Evolutionary conservation across 2,888 invertebrate species (phyloP), one percentile per base, ranked within the genome.

Genomic region (Rhingia campestris): DNA sequence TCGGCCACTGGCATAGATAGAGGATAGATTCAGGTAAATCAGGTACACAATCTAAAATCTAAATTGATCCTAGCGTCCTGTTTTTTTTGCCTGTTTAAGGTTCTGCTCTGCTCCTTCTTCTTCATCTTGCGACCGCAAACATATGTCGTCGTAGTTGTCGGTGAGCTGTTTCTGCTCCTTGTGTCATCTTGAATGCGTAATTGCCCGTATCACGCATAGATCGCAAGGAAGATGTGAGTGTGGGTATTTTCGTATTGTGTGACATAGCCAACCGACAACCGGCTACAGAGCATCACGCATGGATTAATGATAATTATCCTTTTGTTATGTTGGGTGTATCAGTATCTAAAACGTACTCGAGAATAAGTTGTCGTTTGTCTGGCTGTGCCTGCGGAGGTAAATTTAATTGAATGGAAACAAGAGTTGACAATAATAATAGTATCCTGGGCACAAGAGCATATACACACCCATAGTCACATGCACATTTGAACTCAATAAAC

Each of bases 271-370:
- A 53, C 41, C 47, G 59, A 51, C 37, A 43, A 54, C 33, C 39
- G 37, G 14, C 59, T 58, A 53, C 64, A 63, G 41, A 74, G 59
- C 70, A 80, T 84, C 80, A 84, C 74, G 84, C 84, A 84, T 84
- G 84, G 84, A 84, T 84, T 84, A 84, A 80, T 84, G 84, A 80
- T 80, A 75, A 84, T 84, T 84, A 84, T 84, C 84, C 84, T 84
- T 77, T 84, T 84, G 77, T 82, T 64, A 72, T 69, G 41, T 45
- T 43, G 49, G 43, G 51, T 63, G 32, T 45, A 59, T 41, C 56
- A 47, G 39, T 53, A 53, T 33, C 33, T 45, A 35, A 5, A 64
- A 70, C 63, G 61, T 61, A 47, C 49, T 54, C 32, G 33, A 22
- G 53, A 59, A 47, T 61, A 61, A 76, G 67, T 67, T 76, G 76